Evolutionary conservation across 2,797 vertebrate genomes (phyloP), one percentile per base, ranked within the genome.

Genomic region (Hoplostethus atlanticus): DNA sequence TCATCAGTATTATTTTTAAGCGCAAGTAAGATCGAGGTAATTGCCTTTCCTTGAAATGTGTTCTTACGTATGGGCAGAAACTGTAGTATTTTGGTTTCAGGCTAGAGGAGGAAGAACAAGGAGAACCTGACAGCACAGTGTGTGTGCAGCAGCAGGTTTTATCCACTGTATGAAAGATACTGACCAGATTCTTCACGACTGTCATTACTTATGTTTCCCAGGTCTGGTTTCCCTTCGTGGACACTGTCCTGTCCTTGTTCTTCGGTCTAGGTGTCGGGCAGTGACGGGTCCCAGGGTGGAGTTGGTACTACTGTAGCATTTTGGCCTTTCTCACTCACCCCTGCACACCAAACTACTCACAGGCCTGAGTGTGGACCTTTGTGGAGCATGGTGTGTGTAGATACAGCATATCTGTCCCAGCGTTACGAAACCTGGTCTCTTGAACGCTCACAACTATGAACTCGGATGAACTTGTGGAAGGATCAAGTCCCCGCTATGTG

Each of bases 261-360:
- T 31, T 36, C 62, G 12, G 58, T 70, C 70, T 59, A 58, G 75
- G 65, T 56, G 40, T 57, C 58, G 10, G 65, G 42, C 58, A 48
- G 75, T 0, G 67, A 66, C 12, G 59, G 34, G 38, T 55, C 66
- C 48, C 16, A 28, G 50, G 40, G 63, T 64, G 75, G 40, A 85
- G 69, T 86, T 47, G 86, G 89, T 90, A 89, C 89, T 83, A 86
- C 84, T 87, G 91, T 92, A 90, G 90, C 90, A 91, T 84, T 83
- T 68, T 68, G 76, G 64, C 74, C 69, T 74, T 70, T 79, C 67
- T 48, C 64, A 59, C 54, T 67, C 59, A 52, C 62, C 46, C 79
- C 71, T 60, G 71, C 75, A 64, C 76, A 81, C 56, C 46, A 55
- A 58, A 76, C 66, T 67, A 2, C 60, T 80, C 67, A 54, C 64